Evolutionary conservation across 1,140 invertebrate genomes (phyloP), one percentile per base, ranked within the genome.

Genomic region (Hyles vespertilio): DNA sequence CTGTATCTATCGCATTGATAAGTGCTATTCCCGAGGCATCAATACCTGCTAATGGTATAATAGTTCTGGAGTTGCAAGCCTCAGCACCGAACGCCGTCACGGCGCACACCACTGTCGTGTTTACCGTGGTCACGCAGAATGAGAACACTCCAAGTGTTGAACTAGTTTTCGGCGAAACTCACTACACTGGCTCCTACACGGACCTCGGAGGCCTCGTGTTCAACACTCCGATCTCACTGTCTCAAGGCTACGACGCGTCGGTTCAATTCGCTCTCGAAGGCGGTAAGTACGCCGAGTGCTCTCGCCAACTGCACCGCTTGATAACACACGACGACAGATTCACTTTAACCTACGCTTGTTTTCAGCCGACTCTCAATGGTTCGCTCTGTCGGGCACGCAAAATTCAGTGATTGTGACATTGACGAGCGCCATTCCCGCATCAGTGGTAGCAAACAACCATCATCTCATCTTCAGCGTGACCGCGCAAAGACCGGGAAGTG

Each of bases 1-100:
- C 44, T 22, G 55, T 70, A 4, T 61, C 34, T 0, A 56, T 75
- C 7, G 12, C 12, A 32, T 48, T 67, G 32, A 12, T 47, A n/a
- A 33, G 11, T 4, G 22, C 60, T 2, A 58, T 74, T 9, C 60
- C 69, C 3, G 69, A 62, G 51, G 54, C 70, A n/a, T 43, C 34
- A 3, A 45, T 77, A 59, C 63, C 68, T 10, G 4, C 58, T 6
- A 70, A 65, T 48, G 47, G 68, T 32, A 53, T 74, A 49, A 63
- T 77, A 40, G 32, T 69, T 32, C 57, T 77, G 5, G 68, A 71
- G 44, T 32, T 77, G 49, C 62, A 60, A 65, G 72, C 69, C 9
- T 65, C 67, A 10, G 58, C 62, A 0, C 48, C 58, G 36, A 32
- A 68, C 22, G 43, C 67, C 0, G 12, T 67, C n/a, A 33, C 72